A percentile compares a stretch with the other conserved stretches of the same genome.
Evolutionary conservation across 2,113 vertebrate species (phyloP).

Genomic region (Nanorana parkeri): DNA sequence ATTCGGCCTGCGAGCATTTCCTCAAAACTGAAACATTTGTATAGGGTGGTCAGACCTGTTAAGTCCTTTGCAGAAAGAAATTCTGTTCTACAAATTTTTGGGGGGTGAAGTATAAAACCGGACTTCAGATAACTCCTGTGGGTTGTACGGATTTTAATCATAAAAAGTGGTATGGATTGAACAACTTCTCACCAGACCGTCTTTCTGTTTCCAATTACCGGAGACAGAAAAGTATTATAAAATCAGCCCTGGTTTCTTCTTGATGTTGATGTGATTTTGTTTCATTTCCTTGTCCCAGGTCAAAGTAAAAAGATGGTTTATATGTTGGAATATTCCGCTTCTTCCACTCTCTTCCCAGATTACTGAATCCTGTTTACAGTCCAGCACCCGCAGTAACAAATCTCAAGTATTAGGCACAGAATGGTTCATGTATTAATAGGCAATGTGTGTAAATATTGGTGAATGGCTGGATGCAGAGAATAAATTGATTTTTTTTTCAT

Average conservation of each 20-base stretch:
- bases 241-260: background rate
- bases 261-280: background rate
- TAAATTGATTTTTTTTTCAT: constrained; percentile 45
- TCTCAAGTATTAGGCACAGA: constrained; percentile 33
- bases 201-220: background rate
- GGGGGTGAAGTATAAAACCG: no score
- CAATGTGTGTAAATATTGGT: constrained; percentile 41
- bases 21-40: no score
- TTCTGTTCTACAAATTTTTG: no score
- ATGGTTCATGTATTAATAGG: constrained; percentile 28
- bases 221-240: no score
- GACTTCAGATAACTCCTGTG: no score
- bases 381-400: background rate
- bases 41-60: no score
- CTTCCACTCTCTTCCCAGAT: background rate
- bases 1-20: no score
- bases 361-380: background rate
- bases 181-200: background rate
- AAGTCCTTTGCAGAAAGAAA: no score
- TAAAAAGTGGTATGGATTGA: background rate
- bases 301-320: background rate
- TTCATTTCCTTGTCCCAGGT: background rate
- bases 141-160: no score
- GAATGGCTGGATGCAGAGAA: constrained; percentile 35
- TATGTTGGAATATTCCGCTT: background rate